A percentile compares a stretch with the other conserved stretches of the same genome.
phyloP scores from a whole-genome alignment of 2,113 vertebrate species.

The Mirounga angustirostris region DNA sequence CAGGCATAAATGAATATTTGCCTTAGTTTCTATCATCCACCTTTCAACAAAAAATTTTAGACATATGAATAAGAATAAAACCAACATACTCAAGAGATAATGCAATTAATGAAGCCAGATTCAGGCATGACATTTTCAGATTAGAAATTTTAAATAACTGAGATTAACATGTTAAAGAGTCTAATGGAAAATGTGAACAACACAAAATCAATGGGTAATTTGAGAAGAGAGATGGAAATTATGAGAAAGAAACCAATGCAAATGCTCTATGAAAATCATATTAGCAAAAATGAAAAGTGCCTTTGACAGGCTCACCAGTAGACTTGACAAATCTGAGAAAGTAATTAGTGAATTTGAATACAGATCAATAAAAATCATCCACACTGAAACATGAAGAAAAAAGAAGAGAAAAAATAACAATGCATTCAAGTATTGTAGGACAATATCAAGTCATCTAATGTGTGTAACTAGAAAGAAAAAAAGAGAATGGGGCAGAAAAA shows the following conservation, averaged over 20 bases:
- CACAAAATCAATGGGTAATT: not conserved
- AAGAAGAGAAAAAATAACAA: not conserved
- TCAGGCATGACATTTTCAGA: not conserved
- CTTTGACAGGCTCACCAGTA: not conserved
- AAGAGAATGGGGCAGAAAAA: not conserved
- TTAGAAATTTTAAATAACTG: not conserved
- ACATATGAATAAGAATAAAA: not conserved
- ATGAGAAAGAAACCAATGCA: not conserved
- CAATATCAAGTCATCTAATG: not conserved
- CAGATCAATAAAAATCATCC: not conserved
- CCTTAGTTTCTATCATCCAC: not conserved
- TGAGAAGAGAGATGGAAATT: not conserved
- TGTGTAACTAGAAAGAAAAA: not conserved
- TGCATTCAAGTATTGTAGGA: not conserved
- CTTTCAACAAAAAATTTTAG: not conserved
- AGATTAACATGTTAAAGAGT: not conserved
- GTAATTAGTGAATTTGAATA: slow-evolving; percentile 19
- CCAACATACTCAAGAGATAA: not conserved
- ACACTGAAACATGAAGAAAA: not conserved
- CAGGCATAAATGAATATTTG: not conserved
- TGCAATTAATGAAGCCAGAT: not conserved
- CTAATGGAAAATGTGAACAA: not conserved
- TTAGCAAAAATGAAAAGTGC: not conserved
- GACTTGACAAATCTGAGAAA: not conserved
- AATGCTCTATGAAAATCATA: not conserved